These are phyloP conservation scores for Oithona nana DNA, from an alignment of 2,888 invertebrate genomes.

Conservation along the genomic window DNA sequence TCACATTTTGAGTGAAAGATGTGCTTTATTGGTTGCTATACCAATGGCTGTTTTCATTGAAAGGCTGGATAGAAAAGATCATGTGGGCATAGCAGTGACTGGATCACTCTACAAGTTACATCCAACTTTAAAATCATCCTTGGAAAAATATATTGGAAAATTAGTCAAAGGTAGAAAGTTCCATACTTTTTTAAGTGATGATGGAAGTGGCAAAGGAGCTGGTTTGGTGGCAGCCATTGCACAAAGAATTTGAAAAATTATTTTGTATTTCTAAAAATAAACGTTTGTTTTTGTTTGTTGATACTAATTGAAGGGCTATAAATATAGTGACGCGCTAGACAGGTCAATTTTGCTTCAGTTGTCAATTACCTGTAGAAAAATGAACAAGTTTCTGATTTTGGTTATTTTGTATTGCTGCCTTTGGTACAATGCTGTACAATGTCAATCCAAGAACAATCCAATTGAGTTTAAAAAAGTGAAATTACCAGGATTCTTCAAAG, in stretches of 20 bases:
- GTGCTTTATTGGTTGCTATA: not conserved
- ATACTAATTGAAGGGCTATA: too few species aligned
- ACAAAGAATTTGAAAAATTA: conserved; percentile 35
- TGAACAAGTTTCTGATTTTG: too few species aligned
- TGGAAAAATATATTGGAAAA: conserved; percentile 40
- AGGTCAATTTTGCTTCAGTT: too few species aligned
- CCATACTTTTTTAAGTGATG: conserved; percentile 46
- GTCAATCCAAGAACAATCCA: too few species aligned
- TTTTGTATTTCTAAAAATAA: too few species aligned
- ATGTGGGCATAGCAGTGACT: conserved; percentile 50
- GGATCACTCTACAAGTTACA: conserved; percentile 57
- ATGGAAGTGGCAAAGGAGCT: conserved; percentile 64
- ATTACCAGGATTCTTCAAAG: too few species aligned
- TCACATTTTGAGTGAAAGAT: conserved; percentile 1
- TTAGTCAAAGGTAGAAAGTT: conserved; percentile 43
- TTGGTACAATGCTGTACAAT: too few species aligned
- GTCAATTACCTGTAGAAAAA: too few species aligned
- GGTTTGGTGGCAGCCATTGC: conserved; percentile 57
- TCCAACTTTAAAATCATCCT: conserved; percentile 44
- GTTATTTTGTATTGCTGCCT: too few species aligned
- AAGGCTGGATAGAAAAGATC: conserved; percentile 37
- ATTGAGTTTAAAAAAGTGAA: too few species aligned
- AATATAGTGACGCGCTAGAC: too few species aligned
- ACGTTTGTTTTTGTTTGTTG: too few species aligned
- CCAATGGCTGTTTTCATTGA: conserved; percentile 38